phyloP scores from a whole-genome alignment of 2,888 invertebrate species.

The Apamea anceps region DNA sequence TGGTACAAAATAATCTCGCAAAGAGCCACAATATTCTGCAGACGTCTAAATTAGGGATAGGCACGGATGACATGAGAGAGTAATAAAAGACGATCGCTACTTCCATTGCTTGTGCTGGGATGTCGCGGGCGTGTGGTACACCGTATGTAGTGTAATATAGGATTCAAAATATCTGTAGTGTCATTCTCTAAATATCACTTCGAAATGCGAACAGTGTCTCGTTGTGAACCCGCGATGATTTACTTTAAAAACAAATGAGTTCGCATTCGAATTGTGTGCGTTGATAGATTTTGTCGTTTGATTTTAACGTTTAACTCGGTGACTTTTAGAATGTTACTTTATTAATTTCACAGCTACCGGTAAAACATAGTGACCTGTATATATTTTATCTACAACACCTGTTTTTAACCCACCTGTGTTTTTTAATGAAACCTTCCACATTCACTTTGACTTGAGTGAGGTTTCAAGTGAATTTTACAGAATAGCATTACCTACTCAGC shows the following conservation, averaged over 20 bases:
- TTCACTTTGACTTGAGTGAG: no score
- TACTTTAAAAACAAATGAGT: neutral
- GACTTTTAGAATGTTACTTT: no score
- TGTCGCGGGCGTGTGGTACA: conserved; percentile 22
- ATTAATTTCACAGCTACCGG: no score
- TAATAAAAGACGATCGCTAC: conserved; percentile 47
- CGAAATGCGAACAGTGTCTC: neutral
- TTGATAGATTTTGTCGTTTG: no score
- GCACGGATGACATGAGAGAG: conserved; percentile 1
- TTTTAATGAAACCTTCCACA: no score
- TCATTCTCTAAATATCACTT: neutral
- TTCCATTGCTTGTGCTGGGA: conserved; percentile 39
- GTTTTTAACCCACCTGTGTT: no score
- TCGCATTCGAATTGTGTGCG: no score
- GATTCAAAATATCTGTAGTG: neutral
- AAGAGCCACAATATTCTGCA: conserved; percentile 18
- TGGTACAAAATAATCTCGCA: conserved; percentile 5
- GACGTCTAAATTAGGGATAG: conserved; percentile 19
- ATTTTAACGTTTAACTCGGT: no score
- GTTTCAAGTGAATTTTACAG: no score
- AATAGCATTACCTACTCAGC: no score
- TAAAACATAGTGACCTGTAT: no score
- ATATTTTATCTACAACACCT: no score
- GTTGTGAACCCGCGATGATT: neutral
- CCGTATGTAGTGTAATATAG: neutral